Conservation (phyloP, 2,888 invertebrate species). For the Patella ulyssiponensis region DNA sequence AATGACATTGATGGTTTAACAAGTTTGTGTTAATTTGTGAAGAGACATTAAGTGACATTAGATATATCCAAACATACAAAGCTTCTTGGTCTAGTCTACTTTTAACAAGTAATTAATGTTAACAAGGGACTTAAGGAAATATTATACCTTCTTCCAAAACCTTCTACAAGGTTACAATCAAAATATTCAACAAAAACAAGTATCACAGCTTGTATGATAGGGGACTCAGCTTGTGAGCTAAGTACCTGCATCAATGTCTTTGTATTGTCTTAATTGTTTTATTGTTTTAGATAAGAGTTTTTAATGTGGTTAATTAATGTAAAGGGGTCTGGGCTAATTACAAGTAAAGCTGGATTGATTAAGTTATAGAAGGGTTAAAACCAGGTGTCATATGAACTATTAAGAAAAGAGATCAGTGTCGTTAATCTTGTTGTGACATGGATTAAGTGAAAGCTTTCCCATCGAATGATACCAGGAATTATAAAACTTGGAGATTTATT, state of each 20-base stretch:
- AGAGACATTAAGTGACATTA: no score
- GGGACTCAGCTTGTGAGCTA: background rate
- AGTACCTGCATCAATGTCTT: background rate
- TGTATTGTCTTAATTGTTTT: constrained; percentile 1
- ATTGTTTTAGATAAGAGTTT: background rate
- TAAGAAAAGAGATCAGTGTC: constrained; percentile 6
- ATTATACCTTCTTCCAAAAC: no score
- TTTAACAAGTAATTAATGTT: no score
- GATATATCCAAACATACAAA: no score
- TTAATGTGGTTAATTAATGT: constrained; percentile 7
- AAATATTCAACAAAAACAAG: background rate
- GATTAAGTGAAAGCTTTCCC: constrained; percentile 11
- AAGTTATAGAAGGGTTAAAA: background rate
- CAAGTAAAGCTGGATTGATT: constrained; percentile 11
- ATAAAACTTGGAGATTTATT: no score
- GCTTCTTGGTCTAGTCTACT: no score
- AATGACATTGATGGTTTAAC: no score
- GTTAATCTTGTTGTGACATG: constrained; percentile 8
- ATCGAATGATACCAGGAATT: no score
- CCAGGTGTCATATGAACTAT: constrained; percentile 4
- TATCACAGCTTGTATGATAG: background rate
- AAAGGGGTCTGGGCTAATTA: background rate
- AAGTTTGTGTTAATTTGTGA: no score
- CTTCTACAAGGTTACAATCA: no score
- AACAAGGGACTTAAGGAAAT: no score